These are phyloP conservation scores for Lytechinus variegatus DNA, from an alignment of 35 echinoderm and acorn worm genomes.

Conservation along the genomic window DNA sequence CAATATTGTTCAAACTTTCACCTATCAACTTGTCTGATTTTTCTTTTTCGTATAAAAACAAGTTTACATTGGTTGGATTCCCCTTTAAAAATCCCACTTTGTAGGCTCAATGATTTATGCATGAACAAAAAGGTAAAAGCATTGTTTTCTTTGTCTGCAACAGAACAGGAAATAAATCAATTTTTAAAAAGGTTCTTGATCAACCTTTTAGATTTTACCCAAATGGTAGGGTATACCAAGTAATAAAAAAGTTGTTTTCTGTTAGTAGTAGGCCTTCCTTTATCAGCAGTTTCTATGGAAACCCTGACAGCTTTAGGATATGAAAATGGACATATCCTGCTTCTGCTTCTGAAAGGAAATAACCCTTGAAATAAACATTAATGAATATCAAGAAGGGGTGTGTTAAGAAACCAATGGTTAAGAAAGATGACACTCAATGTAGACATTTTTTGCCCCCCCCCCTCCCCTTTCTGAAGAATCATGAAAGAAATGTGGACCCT, in stretches of 20 bases:
- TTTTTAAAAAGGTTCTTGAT: not conserved
- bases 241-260: not conserved
- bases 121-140: not conserved
- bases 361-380: too few relatives aligned
- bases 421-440: not conserved
- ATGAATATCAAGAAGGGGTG: not conserved
- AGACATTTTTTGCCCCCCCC: not conserved
- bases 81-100: not conserved
- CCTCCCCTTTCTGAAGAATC: not conserved
- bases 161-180: too few relatives aligned
- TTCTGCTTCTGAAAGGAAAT: not conserved
- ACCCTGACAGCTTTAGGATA: not conserved
- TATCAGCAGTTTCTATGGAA: not conserved
- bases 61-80: not conserved
- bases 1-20: too few relatives aligned
- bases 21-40: not conserved
- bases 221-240: not conserved
- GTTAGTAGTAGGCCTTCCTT: not conserved
- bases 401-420: not conserved
- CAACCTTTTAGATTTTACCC: not conserved
- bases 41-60: not conserved
- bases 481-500: not conserved
- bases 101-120: not conserved
- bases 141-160: not conserved
- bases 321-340: not conserved